Base-by-base conservation (phyloP, 2,888 invertebrate genomes). In the Epinotia ramella region DNA sequence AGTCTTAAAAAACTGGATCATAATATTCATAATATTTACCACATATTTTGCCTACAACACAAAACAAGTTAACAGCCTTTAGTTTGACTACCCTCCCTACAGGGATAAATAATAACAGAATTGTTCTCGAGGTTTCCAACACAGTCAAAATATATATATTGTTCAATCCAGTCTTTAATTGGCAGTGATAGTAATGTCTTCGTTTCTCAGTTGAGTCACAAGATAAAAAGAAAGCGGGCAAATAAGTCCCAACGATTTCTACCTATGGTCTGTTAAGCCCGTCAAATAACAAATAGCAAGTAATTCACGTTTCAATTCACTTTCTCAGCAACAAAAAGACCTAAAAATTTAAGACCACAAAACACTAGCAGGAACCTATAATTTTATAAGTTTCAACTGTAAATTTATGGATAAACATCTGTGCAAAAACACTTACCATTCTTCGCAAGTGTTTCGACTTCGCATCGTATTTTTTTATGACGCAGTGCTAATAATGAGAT, bases 351-450 rank as follows among this genome's bases (percentile, higher is more conserved):
- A 7, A 18, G 9, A 24, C n/a, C 20, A 44, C 44, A 11, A n/a
- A 59, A 24, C 4, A 46, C n/a, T 11, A 28, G 28, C 33, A 33
- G 12, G 2, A 6, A 28, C 49, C 12, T n/a, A 59, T 44, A 13
- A 20, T 33, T 13, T 40, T 13, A 12, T 33, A 40, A 28, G 13
- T 9, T 28, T 24, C 6, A 13, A 65, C 16, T 13, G 11, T 40
- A 13, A 20, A 33, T 49, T 11, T 12, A 46, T 33, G 13, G 33
- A 49, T 53, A 77, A 53, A 77, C 76, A 74, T 77, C 49, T 53
- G n/a, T 53, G 53, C n/a, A 70, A 80, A 81, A 84, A 83, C 76
- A 86, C 90, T 87, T 78, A 90, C 89, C 88, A 88, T 88, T 83
- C 80, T 84, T 82, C 84, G 83, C 83, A 82, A 86, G 79, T 57